These are phyloP conservation scores for Empidonax traillii DNA, from an alignment of 2,113 vertebrate genomes.

Conservation along the genomic window DNA sequence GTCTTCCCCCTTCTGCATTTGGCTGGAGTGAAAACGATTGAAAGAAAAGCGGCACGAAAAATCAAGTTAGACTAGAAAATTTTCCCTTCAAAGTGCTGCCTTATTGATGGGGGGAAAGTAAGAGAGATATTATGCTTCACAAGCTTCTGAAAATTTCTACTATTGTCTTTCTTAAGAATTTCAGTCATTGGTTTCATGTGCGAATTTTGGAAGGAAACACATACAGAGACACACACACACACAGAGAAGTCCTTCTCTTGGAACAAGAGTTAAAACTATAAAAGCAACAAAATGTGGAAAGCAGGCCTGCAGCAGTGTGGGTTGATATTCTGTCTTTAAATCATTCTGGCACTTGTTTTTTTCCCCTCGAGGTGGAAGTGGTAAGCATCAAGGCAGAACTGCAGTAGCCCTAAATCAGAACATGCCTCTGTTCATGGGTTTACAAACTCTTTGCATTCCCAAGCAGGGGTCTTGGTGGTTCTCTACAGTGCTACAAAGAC, in stretches of 20 bases:
- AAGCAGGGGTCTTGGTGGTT: neutral
- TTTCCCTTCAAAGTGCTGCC: neutral
- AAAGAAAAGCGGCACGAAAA: neutral
- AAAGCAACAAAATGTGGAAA: conserved; percentile 63
- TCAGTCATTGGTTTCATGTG: neutral
- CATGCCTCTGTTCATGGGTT: conserved; percentile 7
- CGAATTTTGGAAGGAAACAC: conserved; percentile 16
- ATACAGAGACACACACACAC: neutral
- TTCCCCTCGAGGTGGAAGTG: conserved; percentile 68
- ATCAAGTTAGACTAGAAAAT: neutral
- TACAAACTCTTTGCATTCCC: conserved; percentile 50
- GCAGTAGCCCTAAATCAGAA: conserved; percentile 64
- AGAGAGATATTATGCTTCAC: neutral
- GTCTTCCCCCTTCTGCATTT: neutral
- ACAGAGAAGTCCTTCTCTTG: conserved; percentile 24
- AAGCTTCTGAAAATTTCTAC: neutral
- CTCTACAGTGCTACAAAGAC: neutral
- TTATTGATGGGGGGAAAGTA: neutral
- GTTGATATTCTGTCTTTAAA: conserved; percentile 74
- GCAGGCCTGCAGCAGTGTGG: conserved; percentile 56
- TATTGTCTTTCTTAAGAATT: neutral
- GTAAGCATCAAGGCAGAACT: conserved; percentile 51
- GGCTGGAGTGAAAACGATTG: neutral
- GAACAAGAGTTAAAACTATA: conserved; percentile 57
- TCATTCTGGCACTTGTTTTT: conserved; percentile 68